Percentiles rank a stretch among this genome's conserved stretches.
These are phyloP conservation scores for Caradrina kadenii DNA, from an alignment of 2,888 invertebrate genomes.

Conservation along the genomic window DNA sequence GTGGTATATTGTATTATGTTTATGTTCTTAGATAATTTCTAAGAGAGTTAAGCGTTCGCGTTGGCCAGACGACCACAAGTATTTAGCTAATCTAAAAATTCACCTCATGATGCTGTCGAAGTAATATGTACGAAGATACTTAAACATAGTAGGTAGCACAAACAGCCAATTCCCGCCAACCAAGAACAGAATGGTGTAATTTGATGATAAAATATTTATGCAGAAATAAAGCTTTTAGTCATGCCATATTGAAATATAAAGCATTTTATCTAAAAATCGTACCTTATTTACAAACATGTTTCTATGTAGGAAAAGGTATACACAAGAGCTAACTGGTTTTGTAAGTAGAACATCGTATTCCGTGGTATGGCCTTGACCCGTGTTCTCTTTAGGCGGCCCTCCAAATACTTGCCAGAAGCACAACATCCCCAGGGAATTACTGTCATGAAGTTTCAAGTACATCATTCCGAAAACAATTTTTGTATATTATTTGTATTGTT, in stretches of 20 bases:
- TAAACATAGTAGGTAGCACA: not conserved
- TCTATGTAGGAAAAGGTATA: constrained; percentile 38
- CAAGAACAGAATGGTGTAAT: not conserved
- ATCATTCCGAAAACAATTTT: constrained; percentile 35
- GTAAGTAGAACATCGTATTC: constrained; percentile 62
- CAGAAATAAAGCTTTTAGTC: not conserved
- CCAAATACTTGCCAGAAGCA: constrained; percentile 52
- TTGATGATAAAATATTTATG: not conserved
- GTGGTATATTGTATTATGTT: too few relatives aligned
- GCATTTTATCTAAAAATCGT: not conserved
- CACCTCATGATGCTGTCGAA: not conserved
- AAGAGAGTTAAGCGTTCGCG: not conserved
- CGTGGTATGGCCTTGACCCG: constrained; percentile 66
- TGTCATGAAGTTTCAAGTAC: constrained; percentile 44
- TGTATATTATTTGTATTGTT: constrained; percentile 20
- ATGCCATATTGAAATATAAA: not conserved
- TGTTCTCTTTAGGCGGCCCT: constrained; percentile 46
- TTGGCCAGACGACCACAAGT: too few relatives aligned
- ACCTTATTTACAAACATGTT: constrained; percentile 22
- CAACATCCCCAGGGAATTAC: constrained; percentile 47
- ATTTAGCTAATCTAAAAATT: not conserved
- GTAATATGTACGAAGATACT: not conserved
- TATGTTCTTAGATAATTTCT: not conserved
- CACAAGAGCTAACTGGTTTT: constrained; percentile 55
- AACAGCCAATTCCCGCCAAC: not conserved